A percentile compares a stretch with the other conserved stretches of the same genome.
Evolutionary conservation across 64 coral and sea anemone species (phyloP).

Genomic region (Orbicella faveolata): DNA sequence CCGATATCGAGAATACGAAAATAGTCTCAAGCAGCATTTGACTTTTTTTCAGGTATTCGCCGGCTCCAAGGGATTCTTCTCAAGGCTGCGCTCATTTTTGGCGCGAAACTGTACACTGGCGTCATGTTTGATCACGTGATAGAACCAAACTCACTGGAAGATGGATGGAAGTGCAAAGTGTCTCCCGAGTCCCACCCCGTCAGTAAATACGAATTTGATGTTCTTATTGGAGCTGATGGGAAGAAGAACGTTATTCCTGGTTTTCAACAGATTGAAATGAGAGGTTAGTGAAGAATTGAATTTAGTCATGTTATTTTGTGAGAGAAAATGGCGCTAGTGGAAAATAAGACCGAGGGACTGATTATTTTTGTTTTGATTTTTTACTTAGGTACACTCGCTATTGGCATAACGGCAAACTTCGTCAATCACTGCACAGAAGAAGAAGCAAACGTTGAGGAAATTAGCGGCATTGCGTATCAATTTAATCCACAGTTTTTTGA

Average conservation of each 20-base stretch:
- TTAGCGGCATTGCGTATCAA: constrained; percentile 96
- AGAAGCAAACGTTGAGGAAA: constrained; percentile 85
- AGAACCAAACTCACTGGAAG: constrained; percentile 81
- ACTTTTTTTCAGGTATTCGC: constrained; percentile 69
- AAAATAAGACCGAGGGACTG: no score
- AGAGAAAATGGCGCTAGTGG: neutral
- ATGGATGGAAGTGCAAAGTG: constrained; percentile 88
- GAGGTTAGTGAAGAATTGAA: constrained; percentile 61
- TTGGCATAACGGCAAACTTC: constrained; percentile 92
- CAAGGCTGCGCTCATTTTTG: constrained; percentile 91
- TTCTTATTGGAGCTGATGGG: constrained; percentile 94
- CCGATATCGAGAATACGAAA: neutral
- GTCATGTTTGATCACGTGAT: constrained; percentile 93
- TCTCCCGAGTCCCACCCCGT: constrained; percentile 70
- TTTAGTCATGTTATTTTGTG: neutral
- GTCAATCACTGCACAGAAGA: constrained; percentile 86
- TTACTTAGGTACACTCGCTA: constrained; percentile 84
- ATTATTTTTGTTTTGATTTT: neutral
- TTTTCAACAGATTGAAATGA: constrained; percentile 99
- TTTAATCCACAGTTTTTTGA: constrained; percentile 97
- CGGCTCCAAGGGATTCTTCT: constrained; percentile 78
- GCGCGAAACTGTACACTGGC: constrained; percentile 88
- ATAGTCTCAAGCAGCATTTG: neutral
- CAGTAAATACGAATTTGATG: constrained; percentile 77
- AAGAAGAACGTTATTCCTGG: constrained; percentile 96